Evolutionary conservation across 2,888 invertebrate genomes (phyloP).

Genomic region (Druceiella hillmani): DNA sequence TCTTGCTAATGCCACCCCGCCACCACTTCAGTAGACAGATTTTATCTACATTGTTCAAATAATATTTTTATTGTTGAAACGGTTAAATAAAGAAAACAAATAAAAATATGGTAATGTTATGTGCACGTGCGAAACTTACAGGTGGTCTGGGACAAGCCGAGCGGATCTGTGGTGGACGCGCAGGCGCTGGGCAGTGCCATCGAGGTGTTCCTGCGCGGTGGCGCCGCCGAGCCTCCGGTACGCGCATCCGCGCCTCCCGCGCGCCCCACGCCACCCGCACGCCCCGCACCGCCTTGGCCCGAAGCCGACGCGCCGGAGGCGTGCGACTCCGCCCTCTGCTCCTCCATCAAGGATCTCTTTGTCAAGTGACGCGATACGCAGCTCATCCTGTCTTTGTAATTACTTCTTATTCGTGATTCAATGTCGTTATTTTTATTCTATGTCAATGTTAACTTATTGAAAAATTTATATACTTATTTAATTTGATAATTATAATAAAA

Average conservation of each 20-base stretch:
- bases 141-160: constrained; percentile 70
- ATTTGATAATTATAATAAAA: no score
- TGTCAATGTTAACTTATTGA: no score
- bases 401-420: no score
- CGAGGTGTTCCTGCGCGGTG: constrained; percentile 69
- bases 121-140: constrained; percentile 56
- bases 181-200: constrained; percentile 78
- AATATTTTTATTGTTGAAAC: no score
- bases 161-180: constrained; percentile 74
- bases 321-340: constrained; percentile 77
- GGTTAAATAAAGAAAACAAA: no score
- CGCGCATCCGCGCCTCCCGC: constrained; percentile 25
- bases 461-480: no score
- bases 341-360: constrained; percentile 80
- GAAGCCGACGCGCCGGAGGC: constrained; percentile 63
- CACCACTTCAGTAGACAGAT: no score
- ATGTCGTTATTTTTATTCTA: no score
- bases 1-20: no score
- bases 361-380: constrained; percentile 72
- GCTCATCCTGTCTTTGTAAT: no score
- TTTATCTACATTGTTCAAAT: no score
- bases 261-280: constrained; percentile 22
- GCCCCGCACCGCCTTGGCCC: constrained; percentile 57
- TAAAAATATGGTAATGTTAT: constrained; percentile 51
- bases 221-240: constrained; percentile 39